These are phyloP conservation scores for Gonioctena quinquepunctata DNA, from an alignment of 1,140 invertebrate genomes.

Conservation along the genomic window DNA sequence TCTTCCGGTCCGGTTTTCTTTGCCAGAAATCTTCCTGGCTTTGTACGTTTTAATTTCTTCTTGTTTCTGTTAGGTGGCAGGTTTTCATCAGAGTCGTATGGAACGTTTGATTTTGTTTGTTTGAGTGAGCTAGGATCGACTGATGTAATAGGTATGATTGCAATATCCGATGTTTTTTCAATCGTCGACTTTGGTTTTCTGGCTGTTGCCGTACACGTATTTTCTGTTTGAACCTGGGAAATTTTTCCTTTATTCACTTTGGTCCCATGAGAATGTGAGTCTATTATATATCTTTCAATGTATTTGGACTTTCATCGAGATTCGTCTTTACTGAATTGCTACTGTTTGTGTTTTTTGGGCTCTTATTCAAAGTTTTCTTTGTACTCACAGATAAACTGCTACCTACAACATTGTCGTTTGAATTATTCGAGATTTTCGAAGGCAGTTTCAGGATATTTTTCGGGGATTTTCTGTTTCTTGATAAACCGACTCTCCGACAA, in stretches of 20 bases:
- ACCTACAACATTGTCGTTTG: background rate
- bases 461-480: constrained; percentile 9
- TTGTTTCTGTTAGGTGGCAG: background rate
- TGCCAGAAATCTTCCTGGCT: background rate
- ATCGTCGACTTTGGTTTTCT: no score
- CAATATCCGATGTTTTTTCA: no score
- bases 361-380: background rate
- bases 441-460: background rate
- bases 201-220: no score
- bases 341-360: no score
- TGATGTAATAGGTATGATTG: background rate
- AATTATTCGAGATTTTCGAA: background rate
- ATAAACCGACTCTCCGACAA: constrained; percentile 5
- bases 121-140: background rate
- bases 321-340: background rate
- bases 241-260: background rate
- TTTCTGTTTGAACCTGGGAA: no score
- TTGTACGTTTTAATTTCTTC: background rate
- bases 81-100: constrained; percentile 4
- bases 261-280: background rate
- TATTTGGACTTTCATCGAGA: no score
- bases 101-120: background rate
- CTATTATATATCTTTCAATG: no score
- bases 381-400: background rate
- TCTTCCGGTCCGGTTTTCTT: background rate